Evolutionary conservation across 2,113 vertebrate species (phyloP).

Genomic region (Collichthys lucidus): DNA sequence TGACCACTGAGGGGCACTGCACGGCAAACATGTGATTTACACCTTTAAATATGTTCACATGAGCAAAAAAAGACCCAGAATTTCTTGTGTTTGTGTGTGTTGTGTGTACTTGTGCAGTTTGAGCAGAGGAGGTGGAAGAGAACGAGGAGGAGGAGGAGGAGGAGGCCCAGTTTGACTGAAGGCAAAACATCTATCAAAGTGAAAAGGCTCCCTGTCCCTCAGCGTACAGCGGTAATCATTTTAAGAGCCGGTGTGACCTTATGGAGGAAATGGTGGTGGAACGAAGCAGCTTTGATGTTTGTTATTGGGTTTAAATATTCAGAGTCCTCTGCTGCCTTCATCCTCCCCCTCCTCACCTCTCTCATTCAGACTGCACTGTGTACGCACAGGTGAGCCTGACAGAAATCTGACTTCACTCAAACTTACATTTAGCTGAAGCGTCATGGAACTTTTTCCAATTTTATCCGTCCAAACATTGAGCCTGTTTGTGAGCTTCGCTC

Average conservation of each 20-base stretch:
- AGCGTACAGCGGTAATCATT: slow-evolving; percentile 44
- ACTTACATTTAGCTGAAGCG: background rate
- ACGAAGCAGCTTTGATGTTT: slow-evolving; percentile 58
- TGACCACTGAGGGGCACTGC: background rate
- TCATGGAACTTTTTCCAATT: background rate
- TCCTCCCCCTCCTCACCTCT: background rate
- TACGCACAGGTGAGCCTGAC: background rate
- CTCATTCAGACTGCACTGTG: background rate
- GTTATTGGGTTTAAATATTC: slow-evolving; percentile 55
- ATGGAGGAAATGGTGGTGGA: slow-evolving; percentile 65
- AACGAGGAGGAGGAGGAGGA: slow-evolving; percentile 24
- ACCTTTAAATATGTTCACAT: background rate
- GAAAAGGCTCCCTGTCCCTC: slow-evolving; percentile 61
- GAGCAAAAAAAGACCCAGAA: slow-evolving; percentile 4
- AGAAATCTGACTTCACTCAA: too few relatives aligned
- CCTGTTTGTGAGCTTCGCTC: background rate
- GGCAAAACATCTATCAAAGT: slow-evolving; percentile 65
- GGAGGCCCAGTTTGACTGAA: slow-evolving; percentile 40
- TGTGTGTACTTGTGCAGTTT: background rate
- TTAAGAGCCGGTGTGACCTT: slow-evolving; percentile 63
- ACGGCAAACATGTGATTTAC: slow-evolving; percentile 44
- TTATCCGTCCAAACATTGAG: background rate
- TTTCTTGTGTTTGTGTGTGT: background rate
- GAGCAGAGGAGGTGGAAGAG: background rate
- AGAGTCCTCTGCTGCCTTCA: background rate